Base-by-base conservation (phyloP, 2,797 vertebrate species). In the Tragelaphus oryx region DNA sequence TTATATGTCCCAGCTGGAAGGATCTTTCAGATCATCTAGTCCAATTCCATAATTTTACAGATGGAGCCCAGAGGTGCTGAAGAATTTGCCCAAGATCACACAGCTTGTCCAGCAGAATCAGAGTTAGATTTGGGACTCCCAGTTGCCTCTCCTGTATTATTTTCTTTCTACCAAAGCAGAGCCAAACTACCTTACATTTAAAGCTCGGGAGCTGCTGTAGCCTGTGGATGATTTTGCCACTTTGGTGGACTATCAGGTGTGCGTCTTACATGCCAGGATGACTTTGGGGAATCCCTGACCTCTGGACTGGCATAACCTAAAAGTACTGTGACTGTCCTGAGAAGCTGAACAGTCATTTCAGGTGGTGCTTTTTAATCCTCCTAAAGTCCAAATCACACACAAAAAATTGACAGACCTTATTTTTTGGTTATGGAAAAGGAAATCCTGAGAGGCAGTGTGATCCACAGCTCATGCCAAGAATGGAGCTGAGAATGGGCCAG, bases 101-200 rank as follows among this genome's bases (percentile, higher is more conserved):
- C 86, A 87, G 14, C 37, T 82, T 26, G 9, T 80, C 87, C 57
- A 50, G n/a, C 14, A 95, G 62, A 93, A 71, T 8, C 20, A 90
- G 65, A 86, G 48, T 81, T 79, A 37, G 17, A 86, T 17, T 83
- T 17, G 14, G 5, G 30, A 28, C 26, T 95, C 24, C 86, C 41
- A 48, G 2, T 57, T 17, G 37, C 37, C 30, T 79, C 17, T 79
- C 20, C 41, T 33, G 1, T 60, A 28, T 87, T 83, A 59, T 89
- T 95, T 90, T 28, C 57, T 81, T 96, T 94, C 30, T 92, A 48
- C 60, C 84, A 89, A 82, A 81, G 74, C 41, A 37, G 33, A 82
- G 30, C 9, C 82, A 54, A 92, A 92, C 46, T 44, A 44, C 8
- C 48, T 94, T 96, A 46, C 88, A 65, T 80, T 90, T 78, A 60